Percentiles rank a stretch among this genome's conserved stretches.
phyloP scores from a whole-genome alignment of 2,797 vertebrate genomes.

The Sebastes jordani region DNA sequence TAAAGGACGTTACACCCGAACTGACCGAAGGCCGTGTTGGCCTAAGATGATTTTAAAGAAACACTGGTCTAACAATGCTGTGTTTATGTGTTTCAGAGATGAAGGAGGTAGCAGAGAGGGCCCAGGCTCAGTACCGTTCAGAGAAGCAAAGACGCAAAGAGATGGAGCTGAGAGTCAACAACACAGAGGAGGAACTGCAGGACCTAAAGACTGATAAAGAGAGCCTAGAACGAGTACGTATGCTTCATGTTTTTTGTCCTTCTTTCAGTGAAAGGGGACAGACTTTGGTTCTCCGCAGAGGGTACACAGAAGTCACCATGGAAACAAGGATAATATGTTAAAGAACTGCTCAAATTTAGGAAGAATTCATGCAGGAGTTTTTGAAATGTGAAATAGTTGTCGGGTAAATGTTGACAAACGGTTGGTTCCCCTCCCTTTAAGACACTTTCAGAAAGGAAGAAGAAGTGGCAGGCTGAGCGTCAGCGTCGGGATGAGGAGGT shows the following conservation, averaged over 20 bases:
- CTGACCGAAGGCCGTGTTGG: neutral
- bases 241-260: accelerated
- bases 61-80: neutral
- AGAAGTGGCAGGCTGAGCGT: conserved; percentile 88
- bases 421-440: conserved; percentile 39
- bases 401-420: neutral
- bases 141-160: conserved; percentile 92
- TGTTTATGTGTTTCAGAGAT: conserved; percentile 81
- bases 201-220: conserved; percentile 89
- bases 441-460: conserved; percentile 92
- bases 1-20: neutral
- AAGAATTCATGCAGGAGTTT: neutral
- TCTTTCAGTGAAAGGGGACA: neutral
- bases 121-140: conserved; percentile 81
- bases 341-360: neutral
- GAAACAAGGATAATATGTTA: neutral
- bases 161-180: conserved; percentile 83
- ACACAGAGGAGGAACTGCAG: conserved; percentile 88
- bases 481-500: conserved; percentile 89
- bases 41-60: neutral
- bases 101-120: conserved; percentile 83
- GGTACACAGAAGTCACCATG: neutral
- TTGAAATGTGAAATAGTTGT: neutral
- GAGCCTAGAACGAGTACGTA: conserved; percentile 86
- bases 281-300: neutral